Evolutionary conservation across 2,797 vertebrate species (phyloP), one percentile per base, ranked within the genome.

Genomic region (Karalla daura): DNA sequence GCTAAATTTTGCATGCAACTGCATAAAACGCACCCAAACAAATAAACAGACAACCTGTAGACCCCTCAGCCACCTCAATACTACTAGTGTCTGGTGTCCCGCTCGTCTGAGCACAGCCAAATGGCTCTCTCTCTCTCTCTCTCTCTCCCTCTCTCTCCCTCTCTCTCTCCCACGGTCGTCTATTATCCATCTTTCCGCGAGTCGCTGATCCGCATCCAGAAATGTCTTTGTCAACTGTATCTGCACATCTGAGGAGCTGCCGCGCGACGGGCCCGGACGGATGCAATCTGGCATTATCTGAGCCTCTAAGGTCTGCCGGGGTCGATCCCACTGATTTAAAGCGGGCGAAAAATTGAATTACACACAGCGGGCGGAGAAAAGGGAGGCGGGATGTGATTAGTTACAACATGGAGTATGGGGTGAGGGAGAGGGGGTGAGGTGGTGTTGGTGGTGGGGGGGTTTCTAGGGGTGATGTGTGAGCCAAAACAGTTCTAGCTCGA

Each of bases 271-370:
- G 25, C 11, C n/a, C 5, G 53, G 25, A 41, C 17, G 53, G 36
- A 41, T 24, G 25, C 37, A 21, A 41, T 56, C 53, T 67, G 68
- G 64, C 67, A 66, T 70, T 49, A 81, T 79, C 81, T 72, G 70
- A 35, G 76, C 70, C 66, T 59, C 37, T 35, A 27, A 53, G 66
- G 64, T 66, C 72, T 32, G 76, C 76, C 76, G 11, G 43, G 28
- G 39, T 76, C 51, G 7, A 80, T 82, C 64, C 50, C 71, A 78
- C 74, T 59, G 64, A 86, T 90, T 89, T 85, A 63, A 84, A 47
- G 62, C n/a, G n/a, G n/a, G n/a, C n/a, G 74, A 54, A 59, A 86
- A 89, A 91, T 86, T 85, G 43, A 89, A 91, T 91, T 90, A 87
- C 79, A 87, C 79, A 84, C 30, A 23, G 75, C 18, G 54, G 83